Conservation (phyloP, 1,140 invertebrate genomes). For the Neotoxoptera formosana region DNA sequence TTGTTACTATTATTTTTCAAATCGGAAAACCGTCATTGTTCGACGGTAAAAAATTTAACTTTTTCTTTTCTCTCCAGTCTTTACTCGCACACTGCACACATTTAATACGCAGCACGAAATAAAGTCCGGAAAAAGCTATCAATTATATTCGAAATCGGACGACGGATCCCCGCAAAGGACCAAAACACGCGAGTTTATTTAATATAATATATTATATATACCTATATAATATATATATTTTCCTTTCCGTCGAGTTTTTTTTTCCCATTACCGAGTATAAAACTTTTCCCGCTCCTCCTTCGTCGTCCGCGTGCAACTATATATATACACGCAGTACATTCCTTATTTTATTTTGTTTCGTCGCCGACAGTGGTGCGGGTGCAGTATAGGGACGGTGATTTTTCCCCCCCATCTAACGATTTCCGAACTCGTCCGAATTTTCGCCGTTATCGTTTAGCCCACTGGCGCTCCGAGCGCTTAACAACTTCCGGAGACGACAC, state of each 20-base stretch:
- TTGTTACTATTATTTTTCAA: not conserved
- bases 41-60: not conserved
- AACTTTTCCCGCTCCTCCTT: not conserved
- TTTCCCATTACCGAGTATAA: not conserved
- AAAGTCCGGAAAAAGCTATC: conserved; percentile 33
- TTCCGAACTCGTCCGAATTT: not conserved
- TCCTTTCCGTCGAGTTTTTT: not conserved
- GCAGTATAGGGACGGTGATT: no score
- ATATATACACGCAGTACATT: not conserved
- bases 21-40: conserved; percentile 15
- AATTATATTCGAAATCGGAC: conserved; percentile 35
- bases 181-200: not conserved
- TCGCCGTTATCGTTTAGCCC: conserved; percentile 10
- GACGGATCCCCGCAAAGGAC: not conserved
- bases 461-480: not conserved
- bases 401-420: conserved; percentile 4
- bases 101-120: not conserved
- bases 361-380: not conserved
- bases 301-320: not conserved
- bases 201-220: not conserved
- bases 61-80: not conserved
- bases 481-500: conserved; percentile 8
- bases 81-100: not conserved
- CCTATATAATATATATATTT: not conserved
- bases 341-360: conserved; percentile 5